Conservation (phyloP, 2,888 invertebrate species). For the Caprella mutica region DNA sequence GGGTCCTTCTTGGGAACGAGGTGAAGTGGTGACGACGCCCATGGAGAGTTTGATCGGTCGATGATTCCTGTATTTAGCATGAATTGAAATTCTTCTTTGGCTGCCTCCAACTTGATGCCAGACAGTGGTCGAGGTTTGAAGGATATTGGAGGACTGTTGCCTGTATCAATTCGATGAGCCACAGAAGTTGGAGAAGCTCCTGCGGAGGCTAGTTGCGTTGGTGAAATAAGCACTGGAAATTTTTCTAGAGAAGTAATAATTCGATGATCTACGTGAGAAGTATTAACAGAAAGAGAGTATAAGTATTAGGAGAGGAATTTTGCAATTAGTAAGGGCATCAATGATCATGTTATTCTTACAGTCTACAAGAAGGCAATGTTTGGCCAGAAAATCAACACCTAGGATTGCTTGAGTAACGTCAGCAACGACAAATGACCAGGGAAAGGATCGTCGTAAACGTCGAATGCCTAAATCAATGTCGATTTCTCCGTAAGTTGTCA, state of each 20-base stretch:
- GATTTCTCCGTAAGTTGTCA: background rate
- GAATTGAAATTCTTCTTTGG: slow-evolving; percentile 4
- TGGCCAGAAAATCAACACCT: slow-evolving; percentile 1
- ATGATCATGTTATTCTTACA: background rate
- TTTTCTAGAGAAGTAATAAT: background rate
- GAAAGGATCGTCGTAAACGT: background rate
- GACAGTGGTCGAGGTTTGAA: slow-evolving; percentile 3
- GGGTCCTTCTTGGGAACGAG: slow-evolving; percentile 4
- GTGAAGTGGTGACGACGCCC: slow-evolving; percentile 6
- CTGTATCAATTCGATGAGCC: background rate
- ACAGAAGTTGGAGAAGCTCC: background rate
- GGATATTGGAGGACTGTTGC: background rate
- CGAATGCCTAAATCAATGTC: background rate
- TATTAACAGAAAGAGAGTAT: background rate
- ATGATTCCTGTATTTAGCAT: slow-evolving; percentile 7
- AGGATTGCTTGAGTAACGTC: background rate
- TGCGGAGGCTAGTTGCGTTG: background rate
- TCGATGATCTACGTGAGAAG: background rate
- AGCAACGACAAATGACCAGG: background rate
- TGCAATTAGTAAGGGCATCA: too few species aligned
- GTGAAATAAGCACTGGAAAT: slow-evolving; percentile 6
- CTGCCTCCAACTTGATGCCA: background rate
- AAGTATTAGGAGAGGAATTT: background rate
- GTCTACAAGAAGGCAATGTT: background rate
- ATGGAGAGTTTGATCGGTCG: background rate